Base-by-base conservation (phyloP, 2,797 vertebrate genomes). In the Borostomias antarcticus region DNA sequence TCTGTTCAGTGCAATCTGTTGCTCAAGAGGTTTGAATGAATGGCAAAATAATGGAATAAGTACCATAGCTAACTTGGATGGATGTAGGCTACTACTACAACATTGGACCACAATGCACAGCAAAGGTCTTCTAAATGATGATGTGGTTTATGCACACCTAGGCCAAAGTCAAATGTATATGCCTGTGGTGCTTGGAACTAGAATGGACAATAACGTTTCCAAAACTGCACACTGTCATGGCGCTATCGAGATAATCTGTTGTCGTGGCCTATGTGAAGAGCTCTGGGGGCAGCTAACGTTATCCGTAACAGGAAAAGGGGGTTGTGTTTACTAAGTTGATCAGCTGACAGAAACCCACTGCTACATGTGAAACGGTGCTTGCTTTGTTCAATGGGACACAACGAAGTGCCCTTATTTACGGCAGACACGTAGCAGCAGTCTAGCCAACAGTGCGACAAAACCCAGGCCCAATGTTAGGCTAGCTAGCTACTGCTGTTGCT, bases 401-500 rank as follows among this genome's bases (percentile, higher is more conserved):
- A 43, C 61, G 40, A 45, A 45, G n/a, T 45, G 40, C 40, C 40
- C 40, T 45, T 1, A 45, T 45, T 45, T 45, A n/a, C 40, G n/a
- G 4, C 40, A n/a, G 40, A 5, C 40, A 45, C 40, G 48, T 25
- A 51, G 48, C 48, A 5, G n/a, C 40, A 15, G 17, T n/a, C 5
- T 4, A 40, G 37, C 15, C 37, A 15, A 40, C 37, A 13, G 35
- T 48, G 30, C 59, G 19, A 43, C 66, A 67, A 66, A 57, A 26
- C 43, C 51, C 52, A 45, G 77, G 61, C 70, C 70, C n/a, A n/a
- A n/a, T n/a, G n/a, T n/a, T 71, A 45, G 40, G 40, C 40, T 45
- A 45, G 64, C 40, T 62, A 75, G 50, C 43, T 60, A 43, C 68
- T 63, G 52, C 50, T 62, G 64, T 35, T 28, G 64, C 47, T 64